Evolutionary conservation across 2,888 invertebrate genomes (phyloP), one percentile per base, ranked within the genome.

Genomic region (Iphiclides podalirius): DNA sequence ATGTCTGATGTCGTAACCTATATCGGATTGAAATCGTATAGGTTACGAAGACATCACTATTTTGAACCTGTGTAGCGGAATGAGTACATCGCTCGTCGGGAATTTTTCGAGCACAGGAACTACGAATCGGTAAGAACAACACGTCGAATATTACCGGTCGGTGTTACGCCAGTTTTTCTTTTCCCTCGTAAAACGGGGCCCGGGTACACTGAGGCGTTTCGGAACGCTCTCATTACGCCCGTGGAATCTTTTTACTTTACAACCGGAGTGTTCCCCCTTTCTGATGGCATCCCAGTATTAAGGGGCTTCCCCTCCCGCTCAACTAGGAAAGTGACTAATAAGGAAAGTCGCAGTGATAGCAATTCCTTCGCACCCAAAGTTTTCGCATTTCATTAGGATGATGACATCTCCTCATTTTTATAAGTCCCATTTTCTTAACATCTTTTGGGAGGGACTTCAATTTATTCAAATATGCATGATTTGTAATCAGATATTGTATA

Each of bases 181-280:
- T 64, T 34, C 36, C 38, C 59, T 60, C 59, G 9, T 63, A 66
- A 20, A 20, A 70, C 70, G 64, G 69, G 72, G 67, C 68, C 65
- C 60, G 60, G 60, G 4, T 3, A 69, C 75, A 75, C 64, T 62
- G 64, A 62, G 70, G 67, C 71, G 67, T 77, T 72, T 60, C 68
- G 67, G 75, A 81, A 79, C 80, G 78, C n/a, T n/a, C 79, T 79
- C 77, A 80, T 83, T 82, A 80, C 76, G 74, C 70, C 64, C 71
- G 72, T 60, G 70, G 72, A 75, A 77, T 76, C 73, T 71, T 57
- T 79, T 75, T 78, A 74, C 74, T 77, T 78, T 76, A 76, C 68
- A 72, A 65, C 69, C 8, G 54, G 63, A 62, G 61, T 59, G n/a
- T 66, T 64, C 69, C 76, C 77, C 71, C 72, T 76, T 73, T 67